Base-by-base conservation (phyloP, 2,113 vertebrate genomes). In the Pterocles burchelli region DNA sequence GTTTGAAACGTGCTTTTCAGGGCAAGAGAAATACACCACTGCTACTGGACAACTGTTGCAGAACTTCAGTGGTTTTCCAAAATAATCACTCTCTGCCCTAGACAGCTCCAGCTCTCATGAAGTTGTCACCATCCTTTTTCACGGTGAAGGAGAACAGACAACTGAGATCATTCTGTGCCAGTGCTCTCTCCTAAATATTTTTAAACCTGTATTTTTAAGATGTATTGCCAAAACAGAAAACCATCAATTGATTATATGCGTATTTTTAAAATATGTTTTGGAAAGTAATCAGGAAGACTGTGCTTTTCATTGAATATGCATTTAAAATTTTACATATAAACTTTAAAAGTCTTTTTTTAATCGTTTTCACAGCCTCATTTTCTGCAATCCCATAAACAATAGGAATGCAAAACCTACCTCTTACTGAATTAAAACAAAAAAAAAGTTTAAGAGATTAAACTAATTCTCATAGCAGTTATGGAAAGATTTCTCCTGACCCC, bases 241-340 rank as follows among this genome's bases (percentile, higher is more conserved):
- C 1, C 9, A 63, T 28, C 0, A 0, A 59, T 17, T 72, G 10
- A 52, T 73, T 49, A 38, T 26, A 62, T 7, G 25, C 18, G 73
- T 26, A 26, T 31, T 78, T 78, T 86, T 68, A 20, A 83, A 61
- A 51, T 41, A 36, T 5, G 5, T 75, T 88, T 83, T 61, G 19
- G 13, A 61, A 68, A 46, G 15, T 20, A 87, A 36, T 48, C 6
- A 21, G 33, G 29, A 51, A 85, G 48, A 48, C 19, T 72, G 33
- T 55, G 46, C 3, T 88, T 68, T 82, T 61, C 38, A 66, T 17
- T 43, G 22, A 24, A 46, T 11, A 26, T 29, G 6, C 19, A 70
- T 79, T 58, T 51, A 36, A 85, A 84, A 33, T 25, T 61, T 61
- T 57, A 29, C 25, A 9, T 6, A 41, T 48, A 45, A 68, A 65